A percentile compares a stretch with the other conserved stretches of the same genome.
Evolutionary conservation across 2,888 invertebrate species (phyloP).

Genomic region (Drosophila antonietae): DNA sequence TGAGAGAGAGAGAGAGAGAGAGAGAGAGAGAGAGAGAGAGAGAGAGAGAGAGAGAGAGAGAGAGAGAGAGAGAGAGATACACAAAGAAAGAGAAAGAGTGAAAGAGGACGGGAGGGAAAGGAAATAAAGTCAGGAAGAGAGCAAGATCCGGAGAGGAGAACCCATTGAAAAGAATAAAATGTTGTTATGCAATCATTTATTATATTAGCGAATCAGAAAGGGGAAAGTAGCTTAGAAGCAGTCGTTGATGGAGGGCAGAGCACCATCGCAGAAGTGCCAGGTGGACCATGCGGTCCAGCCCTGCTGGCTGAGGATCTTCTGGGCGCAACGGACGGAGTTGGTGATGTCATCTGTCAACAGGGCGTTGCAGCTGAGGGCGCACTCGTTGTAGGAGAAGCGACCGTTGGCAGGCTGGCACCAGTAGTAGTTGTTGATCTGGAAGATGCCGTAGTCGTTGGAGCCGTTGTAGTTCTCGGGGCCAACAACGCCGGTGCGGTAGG

Average conservation of each 20-base stretch:
- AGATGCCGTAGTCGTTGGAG: constrained; percentile 82
- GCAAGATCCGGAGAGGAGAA: neutral
- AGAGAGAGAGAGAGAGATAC: too few species aligned
- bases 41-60: neutral
- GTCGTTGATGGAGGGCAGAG: constrained; percentile 50
- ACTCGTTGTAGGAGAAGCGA: constrained; percentile 55
- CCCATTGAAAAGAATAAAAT: neutral
- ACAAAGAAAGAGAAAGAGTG: too few species aligned
- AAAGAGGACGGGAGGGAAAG: neutral
- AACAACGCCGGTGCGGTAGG: constrained; percentile 83
- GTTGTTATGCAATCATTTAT: constrained; percentile 7
- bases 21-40: too few species aligned
- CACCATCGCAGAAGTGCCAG: constrained; percentile 56
- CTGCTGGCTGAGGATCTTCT: constrained; percentile 63
- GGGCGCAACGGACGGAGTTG: constrained; percentile 64
- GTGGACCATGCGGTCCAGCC: constrained; percentile 76
- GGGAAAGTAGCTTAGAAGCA: constrained; percentile 52
- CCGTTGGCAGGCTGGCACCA: constrained; percentile 78
- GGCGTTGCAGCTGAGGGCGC: constrained; percentile 32
- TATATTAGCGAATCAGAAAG: neutral
- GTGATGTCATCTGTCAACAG: constrained; percentile 75
- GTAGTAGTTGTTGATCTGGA: constrained; percentile 81
- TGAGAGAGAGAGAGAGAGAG: neutral
- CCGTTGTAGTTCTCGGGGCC: constrained; percentile 85
- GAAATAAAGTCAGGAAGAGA: neutral